Evolutionary conservation across 1,140 invertebrate genomes (phyloP), one percentile per base, ranked within the genome.

Genomic region (Tetramorium simillimum): DNA sequence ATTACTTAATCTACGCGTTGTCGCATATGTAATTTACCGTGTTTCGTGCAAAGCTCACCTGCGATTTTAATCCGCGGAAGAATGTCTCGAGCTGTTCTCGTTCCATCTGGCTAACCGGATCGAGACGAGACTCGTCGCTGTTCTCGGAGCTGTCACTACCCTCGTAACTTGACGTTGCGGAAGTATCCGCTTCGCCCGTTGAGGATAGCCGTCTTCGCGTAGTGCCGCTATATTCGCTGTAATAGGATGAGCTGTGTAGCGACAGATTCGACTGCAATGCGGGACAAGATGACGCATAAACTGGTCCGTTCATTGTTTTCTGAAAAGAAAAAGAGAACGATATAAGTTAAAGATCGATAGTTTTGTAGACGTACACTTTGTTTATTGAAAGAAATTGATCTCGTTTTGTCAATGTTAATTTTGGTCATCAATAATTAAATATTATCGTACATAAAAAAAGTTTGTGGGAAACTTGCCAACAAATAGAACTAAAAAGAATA

Each of bases 51-150:
- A 37, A 69, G 96, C 94, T 88, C 92, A 96, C 96, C 92, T 97
- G 96, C 0, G 97, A 97, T 92, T 97, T 97, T 76, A 98, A 96
- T 58, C 97, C 97, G 43, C 96, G 96, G 91, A 98, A 98, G 92
- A 98, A 98, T 60, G 97, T 96, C 93, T 98, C 98, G 77, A 98
- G 96, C 94, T 98, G 97, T 24, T 96, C 95, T 12, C 97, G 95
- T 91, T 98, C 98, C 75, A 96, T 94, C 60, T 98, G 97, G 2
- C 96, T 96, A 16, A 98, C 95, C 80, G 94, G 90, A 90, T 95
- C 91, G 70, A 93, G 73, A 76, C 95, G 88, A 89, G 93, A 92
- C 89, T 95, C 89, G 87, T 96, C 95, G 63, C 94, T 94, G 82
- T 95, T 94, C 49, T 93, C 94, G 53, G 95, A 95, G 43, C 93